These are phyloP conservation scores for Neodiprion virginianus DNA, from an alignment of 1,140 invertebrate species.

Conservation along the genomic window DNA sequence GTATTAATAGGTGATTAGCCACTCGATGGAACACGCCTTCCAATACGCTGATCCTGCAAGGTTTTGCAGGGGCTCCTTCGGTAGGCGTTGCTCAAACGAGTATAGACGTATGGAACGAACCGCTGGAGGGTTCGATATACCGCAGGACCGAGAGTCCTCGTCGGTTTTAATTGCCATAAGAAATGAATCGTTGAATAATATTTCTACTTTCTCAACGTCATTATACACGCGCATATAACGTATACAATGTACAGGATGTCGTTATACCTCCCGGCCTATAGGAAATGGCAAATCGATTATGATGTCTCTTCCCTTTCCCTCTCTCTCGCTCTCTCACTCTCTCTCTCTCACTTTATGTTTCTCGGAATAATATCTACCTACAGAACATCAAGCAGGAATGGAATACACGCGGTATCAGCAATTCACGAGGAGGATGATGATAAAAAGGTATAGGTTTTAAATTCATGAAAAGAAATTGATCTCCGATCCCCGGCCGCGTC, in stretches of 20 bases:
- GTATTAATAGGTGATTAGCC: conserved; percentile 47
- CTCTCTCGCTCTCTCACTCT: too few relatives aligned
- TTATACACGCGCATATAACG: neutral
- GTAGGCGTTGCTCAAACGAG: neutral
- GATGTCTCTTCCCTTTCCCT: neutral
- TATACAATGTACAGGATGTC: neutral
- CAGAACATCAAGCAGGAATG: too few relatives aligned
- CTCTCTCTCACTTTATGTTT: too few relatives aligned
- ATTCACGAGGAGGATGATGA: neutral
- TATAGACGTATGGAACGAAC: neutral
- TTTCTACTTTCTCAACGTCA: neutral
- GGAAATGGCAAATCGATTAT: conserved; percentile 4
- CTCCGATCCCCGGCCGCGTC: neutral
- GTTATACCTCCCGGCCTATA: too few relatives aligned
- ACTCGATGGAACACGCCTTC: conserved; percentile 35
- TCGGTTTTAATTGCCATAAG: neutral
- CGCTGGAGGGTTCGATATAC: neutral
- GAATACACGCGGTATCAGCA: neutral
- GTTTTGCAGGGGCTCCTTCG: neutral
- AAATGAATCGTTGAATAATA: conserved; percentile 3
- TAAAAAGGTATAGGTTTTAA: neutral
- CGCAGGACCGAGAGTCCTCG: neutral
- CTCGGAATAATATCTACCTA: too few relatives aligned
- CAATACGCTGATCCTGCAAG: conserved; percentile 19
- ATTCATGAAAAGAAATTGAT: neutral